Evolutionary conservation across 1,140 invertebrate species (phyloP), one percentile per base, ranked within the genome.

Genomic region (Pemphigus obesinymphae): DNA sequence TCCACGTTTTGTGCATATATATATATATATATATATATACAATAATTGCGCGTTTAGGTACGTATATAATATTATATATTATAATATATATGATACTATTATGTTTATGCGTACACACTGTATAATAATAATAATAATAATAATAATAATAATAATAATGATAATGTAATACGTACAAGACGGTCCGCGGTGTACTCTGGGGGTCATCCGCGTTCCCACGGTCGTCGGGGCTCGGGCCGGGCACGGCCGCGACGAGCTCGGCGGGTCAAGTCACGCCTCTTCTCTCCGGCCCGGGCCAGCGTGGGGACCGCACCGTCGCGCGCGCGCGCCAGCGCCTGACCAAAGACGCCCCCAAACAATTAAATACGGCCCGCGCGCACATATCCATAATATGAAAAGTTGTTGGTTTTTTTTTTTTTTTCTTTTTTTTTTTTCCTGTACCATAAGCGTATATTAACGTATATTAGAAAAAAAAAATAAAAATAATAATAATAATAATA

Each of bases 261-360:
- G 37, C 40, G 66, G 66, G 66, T 70, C 66, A 70, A 70, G 66
- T 70, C 37, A 70, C 66, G 66, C 66, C 66, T 45, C 66, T 43
- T 17, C 66, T n/a, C 66, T 23, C 15, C 13, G 17, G 58, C 7
- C 23, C n/a, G n/a, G n/a, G 17, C 15, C 61, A 37, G 23, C 34
- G 34, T 63, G n/a, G 29, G 61, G 29, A 13, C 55, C 13, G 23
- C 26, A 13, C 61, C 20, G 31, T 8, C 63, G 63, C 34, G 61
- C 0, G 31, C 31, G 31, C 61, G 29, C 66, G 43, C 68, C n/a
- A 26, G 68, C 23, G 68, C 68, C 68, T 70, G 68, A 70, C 68
- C 68, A 45, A 45, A 70, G 37, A 70, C 68, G 68, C 68, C 68
- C 68, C 68, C 68, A 70, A 70, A 70, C 68, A 23, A 70, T 70